Percentiles rank a stretch among this genome's conserved stretches.
Conservation (phyloP, 2,113 vertebrate species). For the Trematocara nigrifrons region DNA sequence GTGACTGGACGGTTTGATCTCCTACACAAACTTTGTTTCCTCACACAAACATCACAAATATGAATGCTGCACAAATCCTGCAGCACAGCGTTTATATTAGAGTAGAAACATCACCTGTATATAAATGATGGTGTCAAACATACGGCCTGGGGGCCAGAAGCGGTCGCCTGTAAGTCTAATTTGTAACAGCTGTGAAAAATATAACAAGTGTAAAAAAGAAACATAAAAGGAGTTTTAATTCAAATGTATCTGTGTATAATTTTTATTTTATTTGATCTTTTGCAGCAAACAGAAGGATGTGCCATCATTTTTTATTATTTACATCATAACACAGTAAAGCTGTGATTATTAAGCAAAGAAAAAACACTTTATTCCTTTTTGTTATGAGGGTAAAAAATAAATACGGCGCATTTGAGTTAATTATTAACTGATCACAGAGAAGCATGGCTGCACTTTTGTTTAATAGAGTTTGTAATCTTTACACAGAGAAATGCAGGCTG, state of each 20-base stretch:
- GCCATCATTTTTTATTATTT: accelerated
- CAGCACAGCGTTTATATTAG: not conserved
- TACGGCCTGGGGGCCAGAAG: not conserved
- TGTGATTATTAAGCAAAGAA: accelerated
- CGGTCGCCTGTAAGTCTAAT: not conserved
- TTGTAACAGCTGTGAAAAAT: not conserved
- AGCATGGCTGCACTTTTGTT: accelerated
- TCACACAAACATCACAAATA: too few relatives aligned
- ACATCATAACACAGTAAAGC: not conserved
- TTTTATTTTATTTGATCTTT: not conserved
- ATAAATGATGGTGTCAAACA: not conserved
- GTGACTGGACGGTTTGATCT: too few relatives aligned
- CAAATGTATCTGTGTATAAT: not conserved
- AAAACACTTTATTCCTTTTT: not conserved
- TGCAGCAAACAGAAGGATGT: accelerated
- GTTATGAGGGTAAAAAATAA: not conserved
- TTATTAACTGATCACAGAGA: not conserved
- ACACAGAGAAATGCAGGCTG: too few relatives aligned
- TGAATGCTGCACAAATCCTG: too few relatives aligned
- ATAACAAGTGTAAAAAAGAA: not conserved
- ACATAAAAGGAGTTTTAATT: not conserved
- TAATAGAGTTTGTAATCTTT: not conserved
- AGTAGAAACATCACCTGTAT: not conserved
- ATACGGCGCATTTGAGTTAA: not conserved
- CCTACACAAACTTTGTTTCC: too few relatives aligned